phyloP scores from a whole-genome alignment of 1,140 invertebrate species.

The Aricia agestis region DNA sequence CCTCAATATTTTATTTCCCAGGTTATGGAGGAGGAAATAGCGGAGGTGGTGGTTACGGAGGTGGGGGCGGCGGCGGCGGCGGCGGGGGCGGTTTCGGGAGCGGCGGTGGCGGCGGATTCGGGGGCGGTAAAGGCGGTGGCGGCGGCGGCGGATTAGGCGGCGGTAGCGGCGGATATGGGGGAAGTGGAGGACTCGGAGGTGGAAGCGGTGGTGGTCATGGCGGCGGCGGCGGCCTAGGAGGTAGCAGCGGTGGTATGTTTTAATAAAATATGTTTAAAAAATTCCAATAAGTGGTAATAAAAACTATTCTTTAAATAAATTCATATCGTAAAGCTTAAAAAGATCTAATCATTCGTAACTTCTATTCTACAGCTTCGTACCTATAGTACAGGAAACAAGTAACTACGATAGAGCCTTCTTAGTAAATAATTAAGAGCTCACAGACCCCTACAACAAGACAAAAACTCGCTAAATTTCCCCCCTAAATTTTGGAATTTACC shows the following conservation, averaged over 20 bases:
- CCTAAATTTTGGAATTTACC: no score
- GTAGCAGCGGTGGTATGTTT: slow-evolving; percentile 21
- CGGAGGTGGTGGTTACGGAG: slow-evolving; percentile 20
- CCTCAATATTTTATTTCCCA: slow-evolving; percentile 16
- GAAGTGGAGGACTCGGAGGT: slow-evolving; percentile 22
- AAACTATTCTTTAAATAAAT: background rate
- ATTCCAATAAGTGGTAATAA: no score
- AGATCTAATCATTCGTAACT: no score
- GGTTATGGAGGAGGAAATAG: slow-evolving; percentile 31
- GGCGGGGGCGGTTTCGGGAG: slow-evolving; percentile 23
- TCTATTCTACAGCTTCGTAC: no score
- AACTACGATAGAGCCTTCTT: no score
- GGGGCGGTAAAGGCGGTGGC: slow-evolving; percentile 17
- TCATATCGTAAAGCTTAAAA: no score
- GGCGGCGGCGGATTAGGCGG: slow-evolving; percentile 25
- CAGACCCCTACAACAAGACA: no score
- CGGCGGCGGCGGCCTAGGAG: slow-evolving; percentile 23
- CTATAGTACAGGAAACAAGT: no score
- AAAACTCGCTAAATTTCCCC: no score
- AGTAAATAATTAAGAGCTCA: background rate
- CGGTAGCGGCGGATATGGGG: slow-evolving; percentile 22
- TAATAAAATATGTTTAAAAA: background rate
- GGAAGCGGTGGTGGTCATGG: slow-evolving; percentile 23
- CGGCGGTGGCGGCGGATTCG: slow-evolving; percentile 11
- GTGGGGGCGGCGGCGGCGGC: slow-evolving; percentile 22